These are phyloP conservation scores for Anolis sagrei DNA, from an alignment of 2,113 vertebrate genomes.

Conservation along the genomic window DNA sequence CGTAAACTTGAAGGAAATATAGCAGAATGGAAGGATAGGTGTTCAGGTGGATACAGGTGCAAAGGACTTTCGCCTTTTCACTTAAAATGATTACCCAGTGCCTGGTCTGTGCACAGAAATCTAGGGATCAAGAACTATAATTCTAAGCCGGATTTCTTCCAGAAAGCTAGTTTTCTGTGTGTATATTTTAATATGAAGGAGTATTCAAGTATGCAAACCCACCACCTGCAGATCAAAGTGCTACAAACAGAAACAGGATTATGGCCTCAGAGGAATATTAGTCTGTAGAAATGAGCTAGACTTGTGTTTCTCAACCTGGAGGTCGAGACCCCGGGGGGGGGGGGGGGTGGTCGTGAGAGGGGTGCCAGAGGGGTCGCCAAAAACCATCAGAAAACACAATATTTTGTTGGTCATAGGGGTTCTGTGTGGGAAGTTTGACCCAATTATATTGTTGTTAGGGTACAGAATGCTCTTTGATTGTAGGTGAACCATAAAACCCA, in stretches of 20 bases:
- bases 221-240: not conserved
- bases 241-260: not conserved
- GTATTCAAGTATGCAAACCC: not conserved
- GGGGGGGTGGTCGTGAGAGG: too few species aligned
- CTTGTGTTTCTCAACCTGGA: too few species aligned
- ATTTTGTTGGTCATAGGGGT: too few species aligned
- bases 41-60: constrained; percentile 43
- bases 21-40: constrained; percentile 49
- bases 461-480: too few species aligned
- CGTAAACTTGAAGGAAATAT: constrained; percentile 22
- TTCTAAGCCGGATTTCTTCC: not conserved
- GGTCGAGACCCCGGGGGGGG: too few species aligned
- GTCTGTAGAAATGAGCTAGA: not conserved
- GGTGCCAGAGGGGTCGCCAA: too few species aligned
- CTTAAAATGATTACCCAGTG: not conserved
- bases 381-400: too few species aligned
- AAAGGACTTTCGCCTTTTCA: constrained; percentile 26
- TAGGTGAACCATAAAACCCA: too few species aligned
- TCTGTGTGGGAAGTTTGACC: too few species aligned
- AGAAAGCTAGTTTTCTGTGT: not conserved
- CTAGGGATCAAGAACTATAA: not conserved
- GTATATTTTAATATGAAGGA: not conserved
- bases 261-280: not conserved
- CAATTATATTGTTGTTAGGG: too few species aligned
- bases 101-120: not conserved